phyloP scores from a whole-genome alignment of 2,888 invertebrate species.

The Blastobasis adustella region DNA sequence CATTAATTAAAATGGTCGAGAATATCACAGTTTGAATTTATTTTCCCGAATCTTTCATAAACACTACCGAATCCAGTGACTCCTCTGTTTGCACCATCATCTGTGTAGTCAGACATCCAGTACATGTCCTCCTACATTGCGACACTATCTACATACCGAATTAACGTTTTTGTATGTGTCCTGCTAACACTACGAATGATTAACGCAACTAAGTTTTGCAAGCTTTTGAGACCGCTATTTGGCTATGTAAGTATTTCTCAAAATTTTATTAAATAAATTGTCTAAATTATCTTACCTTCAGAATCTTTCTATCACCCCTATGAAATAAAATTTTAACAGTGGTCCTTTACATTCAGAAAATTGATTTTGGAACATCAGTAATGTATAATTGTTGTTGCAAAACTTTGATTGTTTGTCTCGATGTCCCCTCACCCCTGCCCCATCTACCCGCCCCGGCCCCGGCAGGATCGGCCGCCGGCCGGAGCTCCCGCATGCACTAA shows the following conservation, averaged over 20 bases:
- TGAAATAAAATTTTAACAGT: too few relatives aligned
- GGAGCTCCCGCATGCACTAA: constrained; percentile 61
- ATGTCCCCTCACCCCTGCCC: constrained; percentile 13
- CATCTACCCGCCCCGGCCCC: not conserved
- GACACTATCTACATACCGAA: constrained; percentile 15
- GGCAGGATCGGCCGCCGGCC: not conserved
- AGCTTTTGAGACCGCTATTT: constrained; percentile 37
- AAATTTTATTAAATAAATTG: not conserved
- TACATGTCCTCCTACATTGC: constrained; percentile 13
- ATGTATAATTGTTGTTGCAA: constrained; percentile 25
- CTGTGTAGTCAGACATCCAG: constrained; percentile 7
- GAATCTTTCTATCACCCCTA: too few relatives aligned
- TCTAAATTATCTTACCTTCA: not conserved
- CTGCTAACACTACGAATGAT: constrained; percentile 37
- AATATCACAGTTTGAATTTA: constrained; percentile 42
- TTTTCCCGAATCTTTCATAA: constrained; percentile 21
- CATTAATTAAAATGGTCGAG: constrained; percentile 65
- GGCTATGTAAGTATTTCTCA: constrained; percentile 14
- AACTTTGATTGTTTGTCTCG: constrained; percentile 20
- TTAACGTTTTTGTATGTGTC: constrained; percentile 33
- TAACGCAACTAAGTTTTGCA: constrained; percentile 48
- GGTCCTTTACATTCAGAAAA: not conserved
- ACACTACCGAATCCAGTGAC: not conserved
- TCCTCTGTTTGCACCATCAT: constrained; percentile 6
- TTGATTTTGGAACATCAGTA: not conserved